These are phyloP conservation scores for Dorcus parallelipipedus DNA, from an alignment of 2,888 invertebrate species.

Conservation along the genomic window DNA sequence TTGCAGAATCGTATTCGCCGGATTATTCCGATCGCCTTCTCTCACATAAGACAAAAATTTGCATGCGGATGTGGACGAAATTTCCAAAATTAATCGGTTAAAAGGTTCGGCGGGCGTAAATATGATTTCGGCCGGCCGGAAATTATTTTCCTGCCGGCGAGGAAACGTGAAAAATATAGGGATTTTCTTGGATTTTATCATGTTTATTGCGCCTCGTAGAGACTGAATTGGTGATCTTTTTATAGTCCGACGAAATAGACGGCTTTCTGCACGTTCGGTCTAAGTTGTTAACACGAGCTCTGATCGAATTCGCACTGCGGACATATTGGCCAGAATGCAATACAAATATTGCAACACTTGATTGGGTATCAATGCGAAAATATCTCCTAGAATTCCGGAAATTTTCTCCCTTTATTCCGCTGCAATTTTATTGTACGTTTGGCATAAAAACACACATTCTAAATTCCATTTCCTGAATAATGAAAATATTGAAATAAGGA, in stretches of 20 bases:
- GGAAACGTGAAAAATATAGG: not conserved
- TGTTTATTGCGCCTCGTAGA: not conserved
- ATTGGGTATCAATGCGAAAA: constrained; percentile 1
- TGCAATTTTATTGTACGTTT: no score
- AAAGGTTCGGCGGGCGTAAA: no score
- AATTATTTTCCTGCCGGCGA: no score
- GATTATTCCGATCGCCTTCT: not conserved
- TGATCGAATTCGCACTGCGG: not conserved
- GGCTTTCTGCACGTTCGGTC: not conserved
- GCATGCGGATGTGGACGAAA: no score
- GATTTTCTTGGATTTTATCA: not conserved
- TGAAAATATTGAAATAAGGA: no score
- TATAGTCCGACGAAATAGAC: constrained; percentile 1
- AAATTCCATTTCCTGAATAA: no score
- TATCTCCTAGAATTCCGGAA: no score
- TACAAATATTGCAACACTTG: not conserved
- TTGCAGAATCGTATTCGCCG: not conserved
- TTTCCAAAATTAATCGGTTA: no score
- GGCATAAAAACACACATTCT: no score
- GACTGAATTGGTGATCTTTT: constrained; percentile 1
- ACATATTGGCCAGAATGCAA: not conserved
- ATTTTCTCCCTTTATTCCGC: no score
- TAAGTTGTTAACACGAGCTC: not conserved
- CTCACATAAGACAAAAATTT: no score
- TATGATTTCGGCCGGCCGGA: no score